Evolutionary conservation across 92 coral and sea anemone genomes (phyloP).

Genomic region (Porites cylindrica): DNA sequence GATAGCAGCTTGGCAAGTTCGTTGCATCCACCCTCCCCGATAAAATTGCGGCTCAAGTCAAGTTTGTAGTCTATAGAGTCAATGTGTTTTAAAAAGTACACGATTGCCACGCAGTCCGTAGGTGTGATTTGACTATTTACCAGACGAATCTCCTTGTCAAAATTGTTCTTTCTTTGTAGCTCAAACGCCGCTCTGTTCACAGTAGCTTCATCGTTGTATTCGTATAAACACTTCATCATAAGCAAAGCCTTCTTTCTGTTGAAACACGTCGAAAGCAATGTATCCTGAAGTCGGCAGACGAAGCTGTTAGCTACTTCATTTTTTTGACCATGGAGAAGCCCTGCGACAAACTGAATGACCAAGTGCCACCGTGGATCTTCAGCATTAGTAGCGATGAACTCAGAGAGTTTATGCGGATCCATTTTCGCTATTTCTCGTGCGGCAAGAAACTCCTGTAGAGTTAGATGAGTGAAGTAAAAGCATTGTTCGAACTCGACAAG

Average conservation of each 20-base stretch:
- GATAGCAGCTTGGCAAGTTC: constrained; percentile 38
- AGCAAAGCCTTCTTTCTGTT: constrained; percentile 20
- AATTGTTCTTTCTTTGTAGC: constrained; percentile 18
- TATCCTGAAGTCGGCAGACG: constrained; percentile 17
- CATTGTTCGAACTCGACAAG: constrained; percentile 32
- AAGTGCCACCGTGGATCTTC: constrained; percentile 57
- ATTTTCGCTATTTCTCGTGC: constrained; percentile 49
- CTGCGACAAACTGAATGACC: constrained; percentile 64
- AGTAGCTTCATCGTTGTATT: constrained; percentile 22
- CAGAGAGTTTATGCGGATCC: constrained; percentile 21
- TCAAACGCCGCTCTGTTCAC: constrained; percentile 42
- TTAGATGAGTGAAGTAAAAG: constrained; percentile 36
- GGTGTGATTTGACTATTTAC: constrained; percentile 22
- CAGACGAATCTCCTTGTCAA: neutral
- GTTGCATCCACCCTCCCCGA: constrained; percentile 45
- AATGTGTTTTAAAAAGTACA: constrained; percentile 39
- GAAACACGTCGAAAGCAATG: neutral
- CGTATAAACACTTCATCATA: constrained; percentile 54
- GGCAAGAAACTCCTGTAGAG: constrained; percentile 46
- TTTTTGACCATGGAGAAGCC: constrained; percentile 31
- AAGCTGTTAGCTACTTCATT: constrained; percentile 7
- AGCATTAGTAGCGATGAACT: constrained; percentile 33
- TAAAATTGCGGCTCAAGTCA: constrained; percentile 9
- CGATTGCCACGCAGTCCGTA: constrained; percentile 56
- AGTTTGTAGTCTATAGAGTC: constrained; percentile 17